phyloP scores from a whole-genome alignment of 1,140 invertebrate species.

The Bombus ignitus region DNA sequence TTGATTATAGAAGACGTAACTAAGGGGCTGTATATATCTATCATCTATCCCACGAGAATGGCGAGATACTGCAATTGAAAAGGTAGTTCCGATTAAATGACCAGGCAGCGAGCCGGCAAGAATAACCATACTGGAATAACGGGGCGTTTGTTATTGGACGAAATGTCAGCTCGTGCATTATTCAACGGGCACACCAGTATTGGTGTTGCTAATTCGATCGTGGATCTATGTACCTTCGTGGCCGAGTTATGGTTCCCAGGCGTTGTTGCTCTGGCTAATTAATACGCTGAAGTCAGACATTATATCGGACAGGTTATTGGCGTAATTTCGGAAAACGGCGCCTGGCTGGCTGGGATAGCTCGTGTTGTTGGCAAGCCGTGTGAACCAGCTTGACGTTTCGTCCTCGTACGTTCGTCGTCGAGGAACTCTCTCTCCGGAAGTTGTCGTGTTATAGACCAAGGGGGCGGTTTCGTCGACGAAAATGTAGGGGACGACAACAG shows the following conservation, averaged over 20 bases:
- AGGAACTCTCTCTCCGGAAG: neutral
- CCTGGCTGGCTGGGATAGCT: too few relatives aligned
- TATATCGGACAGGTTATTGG: conserved; percentile 45
- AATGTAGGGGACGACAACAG: neutral
- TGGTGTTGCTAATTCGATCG: conserved; percentile 65
- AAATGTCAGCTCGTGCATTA: conserved; percentile 64
- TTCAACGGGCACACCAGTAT: conserved; percentile 54
- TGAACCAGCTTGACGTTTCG: neutral
- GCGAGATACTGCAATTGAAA: neutral
- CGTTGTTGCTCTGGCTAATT: conserved; percentile 60
- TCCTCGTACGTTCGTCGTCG: neutral
- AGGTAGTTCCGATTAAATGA: conserved; percentile 54
- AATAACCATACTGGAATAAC: conserved; percentile 41
- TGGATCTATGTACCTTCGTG: conserved; percentile 56
- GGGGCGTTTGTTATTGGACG: conserved; percentile 46
- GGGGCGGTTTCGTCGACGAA: neutral
- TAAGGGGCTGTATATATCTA: neutral
- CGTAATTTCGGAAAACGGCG: conserved; percentile 42
- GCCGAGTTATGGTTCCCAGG: conserved; percentile 34
- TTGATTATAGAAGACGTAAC: conserved; percentile 51
- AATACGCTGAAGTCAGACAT: conserved; percentile 57
- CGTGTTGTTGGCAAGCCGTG: neutral
- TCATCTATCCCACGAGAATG: neutral
- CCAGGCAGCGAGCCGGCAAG: conserved; percentile 22
- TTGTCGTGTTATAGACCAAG: neutral